These are phyloP conservation scores for Drosophila sproati DNA, from an alignment of 1,140 invertebrate genomes.

Conservation along the genomic window DNA sequence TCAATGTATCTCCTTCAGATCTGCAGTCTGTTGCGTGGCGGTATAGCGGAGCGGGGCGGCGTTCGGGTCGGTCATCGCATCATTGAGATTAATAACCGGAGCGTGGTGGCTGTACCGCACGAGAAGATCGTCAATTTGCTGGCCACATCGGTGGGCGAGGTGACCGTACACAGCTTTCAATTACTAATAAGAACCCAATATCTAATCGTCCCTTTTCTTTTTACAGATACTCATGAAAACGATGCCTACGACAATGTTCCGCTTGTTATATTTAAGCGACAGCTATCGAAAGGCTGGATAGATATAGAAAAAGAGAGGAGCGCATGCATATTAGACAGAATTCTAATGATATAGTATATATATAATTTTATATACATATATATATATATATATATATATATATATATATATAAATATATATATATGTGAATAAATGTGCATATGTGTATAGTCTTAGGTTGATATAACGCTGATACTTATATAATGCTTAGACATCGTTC, in stretches of 20 bases:
- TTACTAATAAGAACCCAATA: neutral
- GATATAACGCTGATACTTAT: slow-evolving; percentile 57
- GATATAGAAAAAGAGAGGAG: neutral
- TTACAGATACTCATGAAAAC: slow-evolving; percentile 99
- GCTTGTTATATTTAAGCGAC: slow-evolving; percentile 95
- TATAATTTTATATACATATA: slow-evolving; percentile 39
- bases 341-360: slow-evolving; percentile 53
- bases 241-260: slow-evolving; percentile 99
- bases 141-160: slow-evolving; percentile 99
- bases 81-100: slow-evolving; percentile 99
- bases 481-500: slow-evolving; percentile 31
- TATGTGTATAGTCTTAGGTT: slow-evolving; percentile 65
- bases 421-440: slow-evolving; percentile 31
- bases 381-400: slow-evolving; percentile 42
- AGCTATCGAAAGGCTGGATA: slow-evolving; percentile 9
- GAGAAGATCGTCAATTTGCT: slow-evolving; percentile 99
- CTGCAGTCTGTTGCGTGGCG: slow-evolving; percentile 98
- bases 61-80: slow-evolving; percentile 99
- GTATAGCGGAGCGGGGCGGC: slow-evolving; percentile 99
- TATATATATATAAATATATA: no score
- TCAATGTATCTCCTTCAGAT: slow-evolving; percentile 88
- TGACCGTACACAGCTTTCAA: slow-evolving; percentile 83
- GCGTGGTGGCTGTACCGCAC: slow-evolving; percentile 99
- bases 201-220: neutral
- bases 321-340: slow-evolving; percentile 44